phyloP scores from a whole-genome alignment of 2,888 invertebrate species.

The Apodemia hepburni region DNA sequence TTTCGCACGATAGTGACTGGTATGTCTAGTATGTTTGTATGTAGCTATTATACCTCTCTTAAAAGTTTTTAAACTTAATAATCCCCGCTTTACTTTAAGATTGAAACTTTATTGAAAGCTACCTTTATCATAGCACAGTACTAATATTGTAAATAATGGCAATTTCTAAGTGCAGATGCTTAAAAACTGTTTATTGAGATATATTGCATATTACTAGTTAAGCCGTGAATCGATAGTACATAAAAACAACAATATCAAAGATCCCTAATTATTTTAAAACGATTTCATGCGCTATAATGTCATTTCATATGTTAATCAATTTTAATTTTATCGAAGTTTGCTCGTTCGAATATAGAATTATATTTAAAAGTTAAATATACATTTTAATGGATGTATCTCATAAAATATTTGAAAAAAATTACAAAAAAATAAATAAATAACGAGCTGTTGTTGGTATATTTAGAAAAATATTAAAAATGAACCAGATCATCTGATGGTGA shows the following conservation, averaged over 20 bases:
- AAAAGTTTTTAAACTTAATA: slow-evolving; percentile 51
- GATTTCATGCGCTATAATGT: slow-evolving; percentile 48
- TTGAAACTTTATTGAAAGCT: slow-evolving; percentile 48
- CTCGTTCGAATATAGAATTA: slow-evolving; percentile 78
- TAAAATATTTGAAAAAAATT: slow-evolving; percentile 61
- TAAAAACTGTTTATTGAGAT: slow-evolving; percentile 57
- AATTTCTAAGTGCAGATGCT: slow-evolving; percentile 62
- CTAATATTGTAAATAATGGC: slow-evolving; percentile 59
- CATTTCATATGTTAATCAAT: slow-evolving; percentile 75
- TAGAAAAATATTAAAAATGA: slow-evolving; percentile 73
- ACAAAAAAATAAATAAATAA: slow-evolving; percentile 51
- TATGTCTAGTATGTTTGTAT: slow-evolving; percentile 66
- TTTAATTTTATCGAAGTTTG: slow-evolving; percentile 79
- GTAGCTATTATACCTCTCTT: slow-evolving; percentile 46
- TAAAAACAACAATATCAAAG: slow-evolving; percentile 74
- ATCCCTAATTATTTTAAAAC: slow-evolving; percentile 59
- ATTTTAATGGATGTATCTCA: slow-evolving; percentile 65
- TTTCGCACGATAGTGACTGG: slow-evolving; percentile 49
- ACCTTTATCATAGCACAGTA: slow-evolving; percentile 47
- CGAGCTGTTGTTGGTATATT: slow-evolving; percentile 80
- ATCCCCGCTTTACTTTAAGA: slow-evolving; percentile 58
- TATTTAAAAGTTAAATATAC: slow-evolving; percentile 75
- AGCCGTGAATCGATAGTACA: slow-evolving; percentile 75
- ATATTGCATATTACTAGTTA: slow-evolving; percentile 65
- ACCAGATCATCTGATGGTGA: slow-evolving; percentile 86